Evolutionary conservation across 2,113 vertebrate genomes (phyloP).

Genomic region (Furnarius figulus): DNA sequence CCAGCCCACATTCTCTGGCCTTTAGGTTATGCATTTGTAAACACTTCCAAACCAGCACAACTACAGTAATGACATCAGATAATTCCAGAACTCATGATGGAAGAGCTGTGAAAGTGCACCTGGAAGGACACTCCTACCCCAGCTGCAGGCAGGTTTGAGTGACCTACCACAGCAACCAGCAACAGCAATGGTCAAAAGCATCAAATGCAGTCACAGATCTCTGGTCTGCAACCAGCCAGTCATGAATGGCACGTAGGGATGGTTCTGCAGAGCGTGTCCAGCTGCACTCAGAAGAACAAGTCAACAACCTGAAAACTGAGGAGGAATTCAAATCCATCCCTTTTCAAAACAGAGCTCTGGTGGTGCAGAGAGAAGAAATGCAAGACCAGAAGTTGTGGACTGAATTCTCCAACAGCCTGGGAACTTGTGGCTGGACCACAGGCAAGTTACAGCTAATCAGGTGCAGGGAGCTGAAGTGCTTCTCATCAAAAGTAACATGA

Average conservation of each 20-base stretch:
- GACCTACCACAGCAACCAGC: neutral
- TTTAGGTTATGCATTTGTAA: neutral
- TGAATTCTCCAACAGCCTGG: neutral
- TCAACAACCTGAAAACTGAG: neutral
- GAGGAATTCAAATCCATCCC: neutral
- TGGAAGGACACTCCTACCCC: neutral
- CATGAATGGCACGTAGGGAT: rapidly evolving
- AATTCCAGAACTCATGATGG: neutral
- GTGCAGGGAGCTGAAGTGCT: neutral
- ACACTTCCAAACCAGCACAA: neutral
- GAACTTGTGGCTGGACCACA: neutral
- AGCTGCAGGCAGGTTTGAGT: neutral
- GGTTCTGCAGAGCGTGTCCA: rapidly evolving
- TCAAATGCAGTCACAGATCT: neutral
- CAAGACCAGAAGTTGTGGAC: neutral
- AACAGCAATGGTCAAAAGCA: neutral
- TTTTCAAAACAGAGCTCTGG: neutral
- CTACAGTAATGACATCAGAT: neutral
- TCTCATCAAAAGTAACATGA: neutral
- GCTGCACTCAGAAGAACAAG: neutral
- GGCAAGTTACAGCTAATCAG: neutral
- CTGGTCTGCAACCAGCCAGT: neutral
- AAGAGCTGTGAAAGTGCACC: neutral
- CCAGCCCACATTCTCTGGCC: neutral
- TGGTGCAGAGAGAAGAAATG: neutral